phyloP scores from a whole-genome alignment of 2,888 invertebrate genomes.

The Seira sanloemensis region DNA sequence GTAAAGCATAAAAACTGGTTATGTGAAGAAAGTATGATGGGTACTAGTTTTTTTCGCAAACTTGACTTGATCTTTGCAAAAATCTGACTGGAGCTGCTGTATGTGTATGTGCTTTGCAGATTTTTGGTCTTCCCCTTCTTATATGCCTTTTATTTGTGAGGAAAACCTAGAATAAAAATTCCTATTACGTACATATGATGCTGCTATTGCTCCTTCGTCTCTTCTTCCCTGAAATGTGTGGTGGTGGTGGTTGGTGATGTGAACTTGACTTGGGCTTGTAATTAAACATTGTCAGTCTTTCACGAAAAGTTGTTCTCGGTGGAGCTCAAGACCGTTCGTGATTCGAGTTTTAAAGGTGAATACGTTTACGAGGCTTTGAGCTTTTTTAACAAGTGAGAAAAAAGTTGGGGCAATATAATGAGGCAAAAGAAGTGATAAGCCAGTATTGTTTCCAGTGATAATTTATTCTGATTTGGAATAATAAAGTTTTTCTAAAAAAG shows the following conservation, averaged over 20 bases:
- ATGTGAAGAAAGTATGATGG: neutral
- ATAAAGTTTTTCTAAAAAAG: neutral
- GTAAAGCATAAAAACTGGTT: neutral
- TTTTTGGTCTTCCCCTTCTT: slow-evolving; percentile 2
- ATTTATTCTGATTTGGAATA: too few species aligned
- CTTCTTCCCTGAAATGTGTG: neutral
- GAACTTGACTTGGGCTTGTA: slow-evolving; percentile 22
- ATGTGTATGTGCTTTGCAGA: too few species aligned
- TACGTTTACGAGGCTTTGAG: neutral
- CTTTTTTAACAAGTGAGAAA: neutral
- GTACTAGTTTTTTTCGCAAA: slow-evolving; percentile 2
- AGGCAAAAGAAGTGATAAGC: neutral
- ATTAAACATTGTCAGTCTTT: slow-evolving; percentile 47
- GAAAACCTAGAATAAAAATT: slow-evolving; percentile 17
- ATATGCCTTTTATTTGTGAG: slow-evolving; percentile 16
- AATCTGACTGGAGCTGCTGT: neutral
- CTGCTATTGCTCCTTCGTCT: neutral
- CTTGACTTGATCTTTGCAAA: slow-evolving; percentile 16
- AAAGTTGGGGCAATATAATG: neutral
- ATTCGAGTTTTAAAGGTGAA: neutral
- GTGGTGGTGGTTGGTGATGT: neutral
- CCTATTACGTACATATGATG: neutral
- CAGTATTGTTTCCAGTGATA: neutral
- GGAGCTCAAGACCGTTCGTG: slow-evolving; percentile 1
- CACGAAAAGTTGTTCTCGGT: slow-evolving; percentile 31